Evolutionary conservation across 2,113 vertebrate genomes (phyloP).

Genomic region (Eulacestoma nigropectus): DNA sequence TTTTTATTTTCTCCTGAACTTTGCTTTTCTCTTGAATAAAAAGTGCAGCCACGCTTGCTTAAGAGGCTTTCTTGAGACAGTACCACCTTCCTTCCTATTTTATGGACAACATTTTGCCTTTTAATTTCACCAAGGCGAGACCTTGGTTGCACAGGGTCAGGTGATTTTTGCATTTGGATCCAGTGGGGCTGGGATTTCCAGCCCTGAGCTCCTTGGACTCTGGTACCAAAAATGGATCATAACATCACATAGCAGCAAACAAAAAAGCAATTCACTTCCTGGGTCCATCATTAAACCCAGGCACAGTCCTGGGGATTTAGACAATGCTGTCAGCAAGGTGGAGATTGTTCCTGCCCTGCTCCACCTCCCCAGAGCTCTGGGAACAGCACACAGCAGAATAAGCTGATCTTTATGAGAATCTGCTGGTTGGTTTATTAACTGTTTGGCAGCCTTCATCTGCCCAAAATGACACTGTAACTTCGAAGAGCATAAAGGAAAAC

Average conservation of each 20-base stretch:
- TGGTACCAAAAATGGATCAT: neutral
- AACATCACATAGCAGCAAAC: neutral
- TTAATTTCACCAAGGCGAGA: neutral
- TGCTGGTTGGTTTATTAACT: neutral
- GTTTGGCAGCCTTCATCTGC: neutral
- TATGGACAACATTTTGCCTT: neutral
- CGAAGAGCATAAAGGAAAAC: conserved; percentile 12
- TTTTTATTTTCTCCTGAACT: neutral
- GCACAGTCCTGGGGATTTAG: neutral
- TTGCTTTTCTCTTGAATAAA: conserved; percentile 11
- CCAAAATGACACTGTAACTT: neutral
- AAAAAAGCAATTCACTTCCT: neutral
- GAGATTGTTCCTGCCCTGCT: neutral
- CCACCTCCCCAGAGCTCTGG: neutral
- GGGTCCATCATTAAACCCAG: neutral
- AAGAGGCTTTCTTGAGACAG: neutral
- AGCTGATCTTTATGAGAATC: neutral
- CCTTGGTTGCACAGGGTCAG: neutral
- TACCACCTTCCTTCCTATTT: neutral
- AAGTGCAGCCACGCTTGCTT: neutral
- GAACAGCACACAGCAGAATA: neutral
- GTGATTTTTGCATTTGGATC: neutral
- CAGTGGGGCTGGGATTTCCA: neutral
- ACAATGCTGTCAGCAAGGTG: neutral
- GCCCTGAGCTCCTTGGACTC: neutral